Evolutionary conservation across 2,113 vertebrate species (phyloP), one percentile per base, ranked within the genome.

Genomic region (Grallaria varia): DNA sequence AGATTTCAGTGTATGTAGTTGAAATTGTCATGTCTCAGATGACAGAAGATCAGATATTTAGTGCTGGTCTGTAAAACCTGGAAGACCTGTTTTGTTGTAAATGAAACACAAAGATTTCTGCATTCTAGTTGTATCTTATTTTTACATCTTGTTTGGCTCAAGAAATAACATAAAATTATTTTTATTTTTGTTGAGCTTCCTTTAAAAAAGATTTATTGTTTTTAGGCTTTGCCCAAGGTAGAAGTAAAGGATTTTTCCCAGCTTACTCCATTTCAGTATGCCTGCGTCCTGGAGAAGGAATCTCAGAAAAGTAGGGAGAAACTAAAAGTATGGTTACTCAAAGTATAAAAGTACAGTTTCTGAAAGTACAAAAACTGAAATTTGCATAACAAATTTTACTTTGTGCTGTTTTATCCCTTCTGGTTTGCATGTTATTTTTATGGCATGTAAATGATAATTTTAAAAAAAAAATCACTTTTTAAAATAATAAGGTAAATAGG

Each of bases 131-230:
- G 6, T 77, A 42, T 79, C 45, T 93, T 93, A 66, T 23, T 94
- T 93, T 84, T 53, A 69, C 53, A 28, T 92, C 87, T 86, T 95
- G 27, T 30, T 77, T 87, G 84, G 75, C 74, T 83, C 30, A 67
- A 59, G 63, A 83, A 69, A 69, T 37, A 85, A 44, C 24, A 52
- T 1, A 1, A 93, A 84, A 76, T 74, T 11, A 39, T 44, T 75
- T 59, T 85, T 64, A n/a, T 74, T 85, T 44, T 80, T 83, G 47
- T 44, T 75, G 6, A 90, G 45, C 45, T 88, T 94, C 59, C 55
- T 94, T 90, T 93, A 68, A 88, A 89, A 86, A 85, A 76, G 47
- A 95, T 93, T 94, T 90, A 90, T 93, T 88, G 28, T 89, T 87
- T 95, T 93, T 79, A 45, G n/a, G 24, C 66, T 84, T 91, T 95